Percentiles rank a stretch among this genome's conserved stretches.
Conservation (phyloP, 2,797 vertebrate genomes). For the Notoglanidium macrostoma region DNA sequence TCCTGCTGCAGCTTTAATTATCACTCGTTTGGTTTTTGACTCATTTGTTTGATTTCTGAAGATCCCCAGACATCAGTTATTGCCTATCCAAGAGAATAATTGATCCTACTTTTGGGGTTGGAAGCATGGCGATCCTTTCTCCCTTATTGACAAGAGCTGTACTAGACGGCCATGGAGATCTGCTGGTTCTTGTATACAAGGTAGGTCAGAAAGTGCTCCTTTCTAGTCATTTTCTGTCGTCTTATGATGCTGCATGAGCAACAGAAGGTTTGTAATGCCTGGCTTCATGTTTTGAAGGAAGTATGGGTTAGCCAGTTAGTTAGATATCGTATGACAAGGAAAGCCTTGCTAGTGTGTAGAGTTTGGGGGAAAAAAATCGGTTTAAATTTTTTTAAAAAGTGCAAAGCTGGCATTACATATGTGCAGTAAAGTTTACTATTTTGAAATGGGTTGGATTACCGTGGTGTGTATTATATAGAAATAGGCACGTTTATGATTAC, state of each 20-base stretch:
- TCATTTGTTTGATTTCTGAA: not conserved
- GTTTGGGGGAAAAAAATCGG: not conserved
- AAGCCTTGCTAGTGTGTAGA: not conserved
- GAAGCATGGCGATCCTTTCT: not conserved
- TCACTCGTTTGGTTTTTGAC: not conserved
- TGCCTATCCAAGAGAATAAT: not conserved
- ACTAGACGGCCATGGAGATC: not conserved
- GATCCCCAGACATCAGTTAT: not conserved
- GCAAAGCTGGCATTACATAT: not conserved
- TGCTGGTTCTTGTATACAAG: not conserved
- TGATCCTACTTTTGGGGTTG: not conserved
- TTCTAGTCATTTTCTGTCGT: not conserved
- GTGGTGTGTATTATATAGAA: not conserved
- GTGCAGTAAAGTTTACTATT: not conserved
- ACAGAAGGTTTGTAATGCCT: not conserved
- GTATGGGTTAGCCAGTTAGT: not conserved
- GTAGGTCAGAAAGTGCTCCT: not conserved
- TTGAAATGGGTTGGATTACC: no score
- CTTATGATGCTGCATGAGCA: not conserved
- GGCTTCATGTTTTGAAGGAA: not conserved
- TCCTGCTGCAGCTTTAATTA: not conserved
- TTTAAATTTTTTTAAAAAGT: not conserved
- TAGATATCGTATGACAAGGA: not conserved
- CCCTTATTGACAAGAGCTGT: not conserved
- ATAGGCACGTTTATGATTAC: not conserved